Percentiles rank a stretch among this genome's conserved stretches.
These are phyloP conservation scores for Kryptolebias ocellatus DNA, from an alignment of 2,797 vertebrate species.

Conservation along the genomic window DNA sequence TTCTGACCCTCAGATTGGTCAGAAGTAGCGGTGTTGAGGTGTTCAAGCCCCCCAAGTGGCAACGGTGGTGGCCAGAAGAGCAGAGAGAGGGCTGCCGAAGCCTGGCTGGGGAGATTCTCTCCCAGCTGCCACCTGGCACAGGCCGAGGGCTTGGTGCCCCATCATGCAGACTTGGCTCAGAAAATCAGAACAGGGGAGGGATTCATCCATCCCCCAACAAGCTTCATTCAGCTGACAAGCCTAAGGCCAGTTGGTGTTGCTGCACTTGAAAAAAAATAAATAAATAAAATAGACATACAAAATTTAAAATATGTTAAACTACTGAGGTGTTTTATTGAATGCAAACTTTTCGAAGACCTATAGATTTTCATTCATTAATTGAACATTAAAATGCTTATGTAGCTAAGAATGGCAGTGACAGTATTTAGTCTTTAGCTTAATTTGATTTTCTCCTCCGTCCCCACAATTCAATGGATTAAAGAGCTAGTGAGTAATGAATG, in stretches of 20 bases:
- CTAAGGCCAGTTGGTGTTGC: constrained; percentile 70
- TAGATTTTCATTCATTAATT: constrained; percentile 40
- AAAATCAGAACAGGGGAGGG: constrained; percentile 79
- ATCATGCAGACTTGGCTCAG: constrained; percentile 75
- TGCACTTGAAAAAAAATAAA: constrained; percentile 42
- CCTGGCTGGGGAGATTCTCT: constrained; percentile 71
- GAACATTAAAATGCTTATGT: constrained; percentile 38
- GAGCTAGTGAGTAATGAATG: constrained; percentile 43
- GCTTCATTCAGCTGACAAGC: constrained; percentile 77
- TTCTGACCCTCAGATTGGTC: constrained; percentile 62
- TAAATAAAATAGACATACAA: constrained; percentile 10
- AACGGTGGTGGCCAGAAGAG: constrained; percentile 56
- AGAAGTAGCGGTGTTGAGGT: constrained; percentile 57
- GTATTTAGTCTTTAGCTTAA: constrained; percentile 38
- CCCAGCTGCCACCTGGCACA: constrained; percentile 87
- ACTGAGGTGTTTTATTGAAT: constrained; percentile 43
- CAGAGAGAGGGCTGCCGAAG: constrained; percentile 62
- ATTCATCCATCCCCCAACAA: constrained; percentile 79
- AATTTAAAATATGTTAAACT: constrained; percentile 51
- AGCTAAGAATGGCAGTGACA: constrained; percentile 13
- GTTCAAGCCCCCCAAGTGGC: constrained; percentile 59
- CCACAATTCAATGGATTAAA: constrained; percentile 49
- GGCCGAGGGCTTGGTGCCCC: constrained; percentile 70
- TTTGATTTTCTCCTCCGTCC: constrained; percentile 37
- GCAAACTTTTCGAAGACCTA: constrained; percentile 30